Evolutionary conservation across 1,140 invertebrate genomes (phyloP).

Genomic region (Eriosoma lanigerum): DNA sequence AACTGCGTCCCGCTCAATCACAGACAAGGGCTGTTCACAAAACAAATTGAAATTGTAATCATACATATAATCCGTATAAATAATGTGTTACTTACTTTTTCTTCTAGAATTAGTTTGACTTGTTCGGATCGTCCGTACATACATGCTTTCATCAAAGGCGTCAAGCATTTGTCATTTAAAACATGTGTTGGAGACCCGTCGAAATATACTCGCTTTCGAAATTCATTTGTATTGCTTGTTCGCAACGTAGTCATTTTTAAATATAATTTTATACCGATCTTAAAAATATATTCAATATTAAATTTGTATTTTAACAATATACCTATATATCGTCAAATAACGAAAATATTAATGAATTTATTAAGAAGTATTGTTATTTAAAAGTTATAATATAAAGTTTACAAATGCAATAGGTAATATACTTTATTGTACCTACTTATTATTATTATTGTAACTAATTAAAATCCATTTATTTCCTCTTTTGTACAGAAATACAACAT

Average conservation of each 20-base stretch:
- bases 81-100: conserved; percentile 18
- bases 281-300: background rate
- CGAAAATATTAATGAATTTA: too few species aligned
- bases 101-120: conserved; percentile 38
- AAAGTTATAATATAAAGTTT: too few species aligned
- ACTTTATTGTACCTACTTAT: too few species aligned
- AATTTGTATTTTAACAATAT: too few species aligned
- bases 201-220: conserved; percentile 37
- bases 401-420: too few species aligned
- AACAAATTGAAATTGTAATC: too few species aligned
- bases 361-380: too few species aligned
- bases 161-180: conserved; percentile 7
- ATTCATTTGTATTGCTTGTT: conserved; percentile 9
- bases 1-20: conserved; percentile 73
- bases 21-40: conserved; percentile 63
- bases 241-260: conserved; percentile 12
- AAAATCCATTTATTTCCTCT: too few species aligned
- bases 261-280: background rate
- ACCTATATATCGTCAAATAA: too few species aligned
- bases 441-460: too few species aligned
- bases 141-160: conserved; percentile 45
- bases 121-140: conserved; percentile 45
- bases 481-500: too few species aligned
- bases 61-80: too few species aligned
- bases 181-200: conserved; percentile 1